These are phyloP conservation scores for Apostichopus parvimensis DNA, from an alignment of 35 echinoderm and acorn worm species.

Conservation along the genomic window DNA sequence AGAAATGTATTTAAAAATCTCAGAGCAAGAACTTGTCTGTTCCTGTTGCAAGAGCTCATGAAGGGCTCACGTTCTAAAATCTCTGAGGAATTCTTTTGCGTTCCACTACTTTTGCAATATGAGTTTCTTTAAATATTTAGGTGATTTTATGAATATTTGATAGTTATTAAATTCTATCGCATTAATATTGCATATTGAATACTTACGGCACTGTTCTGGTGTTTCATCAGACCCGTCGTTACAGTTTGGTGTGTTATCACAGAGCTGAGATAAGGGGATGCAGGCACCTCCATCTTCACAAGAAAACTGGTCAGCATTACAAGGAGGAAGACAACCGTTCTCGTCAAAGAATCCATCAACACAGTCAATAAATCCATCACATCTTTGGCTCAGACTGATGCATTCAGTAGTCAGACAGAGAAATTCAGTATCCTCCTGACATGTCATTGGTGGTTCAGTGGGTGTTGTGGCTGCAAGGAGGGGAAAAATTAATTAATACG, in stretches of 20 bases:
- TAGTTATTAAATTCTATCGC: no score
- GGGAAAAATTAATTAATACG: neutral
- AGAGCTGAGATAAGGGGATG: neutral
- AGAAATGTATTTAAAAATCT: no score
- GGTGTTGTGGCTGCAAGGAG: neutral
- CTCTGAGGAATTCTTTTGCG: no score
- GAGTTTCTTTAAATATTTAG: no score
- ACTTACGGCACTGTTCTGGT: neutral
- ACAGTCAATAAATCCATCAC: slow-evolving; percentile 30
- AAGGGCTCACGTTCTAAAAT: no score
- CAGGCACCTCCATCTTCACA: slow-evolving; percentile 29
- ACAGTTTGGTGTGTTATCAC: slow-evolving; percentile 24
- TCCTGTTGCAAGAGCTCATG: no score
- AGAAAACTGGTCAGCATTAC: slow-evolving; percentile 8
- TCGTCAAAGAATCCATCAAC: slow-evolving; percentile 34
- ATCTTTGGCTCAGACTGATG: neutral
- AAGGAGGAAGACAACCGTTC: slow-evolving; percentile 16
- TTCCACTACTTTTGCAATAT: no score
- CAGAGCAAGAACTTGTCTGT: no score
- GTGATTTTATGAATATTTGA: no score
- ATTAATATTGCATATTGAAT: no score
- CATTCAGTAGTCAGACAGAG: neutral
- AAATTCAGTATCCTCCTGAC: neutral
- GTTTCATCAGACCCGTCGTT: slow-evolving; percentile 2
- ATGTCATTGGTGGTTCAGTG: neutral